These are phyloP conservation scores for Calidris pugnax DNA, from an alignment of 2,113 vertebrate species.

Conservation along the genomic window DNA sequence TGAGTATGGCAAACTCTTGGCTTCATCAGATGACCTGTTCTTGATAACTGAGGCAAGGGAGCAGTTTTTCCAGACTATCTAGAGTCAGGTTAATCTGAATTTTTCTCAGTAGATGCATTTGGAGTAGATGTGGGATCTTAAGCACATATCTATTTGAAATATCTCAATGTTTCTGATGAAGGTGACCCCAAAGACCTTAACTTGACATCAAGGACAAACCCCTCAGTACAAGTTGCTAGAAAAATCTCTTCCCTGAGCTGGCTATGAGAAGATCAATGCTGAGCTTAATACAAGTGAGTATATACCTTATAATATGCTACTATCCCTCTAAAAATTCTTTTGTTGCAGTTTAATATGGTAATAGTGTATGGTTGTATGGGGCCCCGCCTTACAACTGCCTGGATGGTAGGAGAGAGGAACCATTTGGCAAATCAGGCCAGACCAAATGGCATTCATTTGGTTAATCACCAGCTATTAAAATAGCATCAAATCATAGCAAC, in stretches of 20 bases:
- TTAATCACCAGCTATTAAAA: constrained; percentile 68
- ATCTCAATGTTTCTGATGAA: constrained; percentile 67
- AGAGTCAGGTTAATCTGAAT: background rate
- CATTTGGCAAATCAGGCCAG: constrained; percentile 48
- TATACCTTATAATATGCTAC: background rate
- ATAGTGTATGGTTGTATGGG: background rate
- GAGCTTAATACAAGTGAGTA: constrained; percentile 69
- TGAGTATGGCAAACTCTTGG: background rate
- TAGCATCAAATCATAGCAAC: constrained; percentile 67
- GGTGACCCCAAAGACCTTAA: constrained; percentile 70
- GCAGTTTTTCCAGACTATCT: background rate
- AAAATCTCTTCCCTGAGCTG: constrained; percentile 73
- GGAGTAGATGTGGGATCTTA: constrained; percentile 72
- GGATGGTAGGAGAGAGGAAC: background rate
- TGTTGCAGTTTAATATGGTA: background rate
- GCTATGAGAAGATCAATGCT: constrained; percentile 75
- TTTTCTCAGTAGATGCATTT: constrained; percentile 58
- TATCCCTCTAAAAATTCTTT: background rate
- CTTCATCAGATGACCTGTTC: background rate
- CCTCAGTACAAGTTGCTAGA: constrained; percentile 74
- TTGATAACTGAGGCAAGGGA: background rate
- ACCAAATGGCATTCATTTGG: constrained; percentile 59
- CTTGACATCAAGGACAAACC: constrained; percentile 71
- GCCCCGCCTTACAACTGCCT: background rate
- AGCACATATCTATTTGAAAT: constrained; percentile 45